These are phyloP conservation scores for Hyphantria cunea DNA, from an alignment of 1,140 invertebrate species.

Conservation along the genomic window DNA sequence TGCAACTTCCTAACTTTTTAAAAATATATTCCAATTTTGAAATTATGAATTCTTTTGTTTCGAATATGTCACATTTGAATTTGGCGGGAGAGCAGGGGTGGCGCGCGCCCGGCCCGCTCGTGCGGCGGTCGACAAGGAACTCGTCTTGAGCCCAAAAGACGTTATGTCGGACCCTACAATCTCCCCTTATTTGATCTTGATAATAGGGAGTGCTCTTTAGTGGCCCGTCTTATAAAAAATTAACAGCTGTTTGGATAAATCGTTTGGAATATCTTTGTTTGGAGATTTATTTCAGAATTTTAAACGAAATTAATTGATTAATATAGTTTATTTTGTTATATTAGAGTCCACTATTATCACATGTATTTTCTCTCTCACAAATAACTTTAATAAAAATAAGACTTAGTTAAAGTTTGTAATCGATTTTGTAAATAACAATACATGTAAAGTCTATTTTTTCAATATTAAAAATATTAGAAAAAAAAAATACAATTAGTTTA, in stretches of 20 bases:
- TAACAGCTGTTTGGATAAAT: not conserved
- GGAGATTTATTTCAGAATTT: no score
- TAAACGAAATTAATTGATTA: not conserved
- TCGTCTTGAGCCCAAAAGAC: slow-evolving; percentile 77
- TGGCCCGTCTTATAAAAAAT: slow-evolving; percentile 12
- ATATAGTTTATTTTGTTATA: not conserved
- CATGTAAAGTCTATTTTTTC: no score
- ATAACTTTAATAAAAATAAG: no score
- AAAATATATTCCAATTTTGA: slow-evolving; percentile 2
- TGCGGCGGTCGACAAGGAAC: slow-evolving; percentile 73
- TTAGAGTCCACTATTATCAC: not conserved
- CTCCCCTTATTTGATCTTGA: slow-evolving; percentile 49
- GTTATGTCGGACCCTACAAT: slow-evolving; percentile 70
- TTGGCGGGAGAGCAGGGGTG: slow-evolving; percentile 47
- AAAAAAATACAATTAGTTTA: no score
- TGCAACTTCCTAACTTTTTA: not conserved
- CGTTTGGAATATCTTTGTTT: not conserved
- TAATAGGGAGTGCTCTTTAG: slow-evolving; percentile 29
- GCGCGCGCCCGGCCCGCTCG: slow-evolving; percentile 54
- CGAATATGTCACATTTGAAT: slow-evolving; percentile 42
- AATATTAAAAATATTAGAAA: no score
- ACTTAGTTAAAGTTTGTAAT: no score
- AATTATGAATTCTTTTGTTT: slow-evolving; percentile 7
- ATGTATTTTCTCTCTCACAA: not conserved
- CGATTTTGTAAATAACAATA: no score